Base-by-base conservation (phyloP, 1,140 invertebrate genomes). In the Phthorimaea operculella region DNA sequence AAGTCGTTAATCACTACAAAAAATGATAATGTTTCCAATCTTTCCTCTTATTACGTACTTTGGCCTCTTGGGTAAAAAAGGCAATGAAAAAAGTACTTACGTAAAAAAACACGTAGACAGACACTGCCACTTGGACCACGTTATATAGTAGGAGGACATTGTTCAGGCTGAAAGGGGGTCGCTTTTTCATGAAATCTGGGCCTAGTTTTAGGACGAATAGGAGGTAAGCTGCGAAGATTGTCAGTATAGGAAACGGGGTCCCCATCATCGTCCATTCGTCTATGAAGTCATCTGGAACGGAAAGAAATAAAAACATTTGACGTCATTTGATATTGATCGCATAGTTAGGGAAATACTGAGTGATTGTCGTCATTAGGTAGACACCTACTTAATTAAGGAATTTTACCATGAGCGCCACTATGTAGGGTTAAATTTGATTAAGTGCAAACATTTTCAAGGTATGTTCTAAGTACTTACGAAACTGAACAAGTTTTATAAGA, bases 301-400 rank as follows among this genome's bases (percentile, higher is more conserved):
- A 39, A 28, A 28, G 21, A 28, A 28, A 28, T 28, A 42, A 42
- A 4, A 15, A 42, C 14, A 42, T 42, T 42, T 1, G 11, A 42
- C 39, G 39, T 42, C 14, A 88, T 3, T 93, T 92, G 91, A 85
- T n/a, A n/a, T n/a, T n/a, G n/a, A 28, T 28, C 21, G 6, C n/a
- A 28, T 88, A 9, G 70, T 94, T 14, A 93, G 93, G 91, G 70
- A 84, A 10, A 88, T 88, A 1, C 90, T 90, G n/a, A 85, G 33
- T 48, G 12, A 57, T 15, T 9, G 17, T 14, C n/a, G n/a, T n/a
- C n/a, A n/a, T n/a, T n/a, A n/a, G n/a, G n/a, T n/a, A n/a, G n/a
- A n/a, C n/a, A n/a, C n/a, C n/a, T n/a, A n/a, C n/a, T n/a, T n/a
- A n/a, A n/a, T n/a, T n/a, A n/a, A n/a, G n/a, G n/a, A n/a, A n/a